Conservation (phyloP, 2,888 invertebrate genomes). For the Agrochola litura region DNA sequence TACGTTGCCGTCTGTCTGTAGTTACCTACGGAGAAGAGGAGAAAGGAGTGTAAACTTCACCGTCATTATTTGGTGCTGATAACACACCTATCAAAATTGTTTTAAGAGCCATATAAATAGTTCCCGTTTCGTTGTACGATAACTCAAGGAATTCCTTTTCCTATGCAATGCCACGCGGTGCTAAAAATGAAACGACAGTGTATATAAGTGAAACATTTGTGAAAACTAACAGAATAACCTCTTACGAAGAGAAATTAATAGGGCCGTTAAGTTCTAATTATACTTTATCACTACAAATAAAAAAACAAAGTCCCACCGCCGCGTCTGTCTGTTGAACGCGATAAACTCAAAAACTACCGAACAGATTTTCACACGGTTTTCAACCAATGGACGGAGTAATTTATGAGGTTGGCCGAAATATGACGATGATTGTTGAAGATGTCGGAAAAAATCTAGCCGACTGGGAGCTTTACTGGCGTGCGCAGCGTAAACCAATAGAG, state of each 20-base stretch:
- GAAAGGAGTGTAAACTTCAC: neutral
- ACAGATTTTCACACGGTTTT: too few relatives aligned
- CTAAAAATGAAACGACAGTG: neutral
- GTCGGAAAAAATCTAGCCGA: too few relatives aligned
- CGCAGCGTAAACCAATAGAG: too few relatives aligned
- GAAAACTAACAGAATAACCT: neutral
- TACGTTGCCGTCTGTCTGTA: too few relatives aligned
- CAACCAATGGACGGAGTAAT: too few relatives aligned
- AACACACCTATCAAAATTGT: neutral
- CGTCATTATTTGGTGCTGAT: too few relatives aligned
- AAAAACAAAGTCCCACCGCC: too few relatives aligned
- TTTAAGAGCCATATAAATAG: neutral
- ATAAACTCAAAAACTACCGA: too few relatives aligned
- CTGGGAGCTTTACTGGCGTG: too few relatives aligned
- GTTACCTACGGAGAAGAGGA: neutral
- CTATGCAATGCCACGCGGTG: neutral
- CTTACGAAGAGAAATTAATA: neutral
- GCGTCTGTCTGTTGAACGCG: too few relatives aligned
- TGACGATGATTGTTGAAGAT: too few relatives aligned
- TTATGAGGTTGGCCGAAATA: too few relatives aligned
- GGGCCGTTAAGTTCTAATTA: neutral
- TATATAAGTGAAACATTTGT: neutral
- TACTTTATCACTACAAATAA: neutral
- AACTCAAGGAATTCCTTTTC: neutral
- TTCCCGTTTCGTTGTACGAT: neutral